Conservation (phyloP, 2,888 invertebrate genomes). For the Melitaea athalia region DNA sequence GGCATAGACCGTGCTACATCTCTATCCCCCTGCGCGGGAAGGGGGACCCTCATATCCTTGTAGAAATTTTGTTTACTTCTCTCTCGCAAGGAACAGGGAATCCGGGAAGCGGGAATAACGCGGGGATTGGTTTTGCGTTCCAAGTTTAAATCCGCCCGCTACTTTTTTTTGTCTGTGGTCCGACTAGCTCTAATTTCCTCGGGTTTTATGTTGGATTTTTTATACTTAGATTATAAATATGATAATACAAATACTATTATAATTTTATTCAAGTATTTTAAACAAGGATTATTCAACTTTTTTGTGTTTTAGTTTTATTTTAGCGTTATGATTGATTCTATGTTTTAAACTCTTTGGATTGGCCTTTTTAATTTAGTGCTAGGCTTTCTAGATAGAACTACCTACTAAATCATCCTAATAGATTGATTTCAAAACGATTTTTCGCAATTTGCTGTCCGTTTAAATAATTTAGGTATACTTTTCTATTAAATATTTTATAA, state of each 20-base stretch:
- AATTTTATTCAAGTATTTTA: too few relatives aligned
- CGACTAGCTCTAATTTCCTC: not conserved
- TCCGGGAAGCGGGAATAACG: constrained; percentile 61
- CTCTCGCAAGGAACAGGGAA: constrained; percentile 72
- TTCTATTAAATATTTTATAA: not conserved
- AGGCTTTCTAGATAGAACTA: too few relatives aligned
- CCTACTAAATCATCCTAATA: too few relatives aligned
- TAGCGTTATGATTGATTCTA: too few relatives aligned
- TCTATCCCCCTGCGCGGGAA: constrained; percentile 39
- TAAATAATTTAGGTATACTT: too few relatives aligned
- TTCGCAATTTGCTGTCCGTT: too few relatives aligned
- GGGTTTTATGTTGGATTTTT: not conserved
- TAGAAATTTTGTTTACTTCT: constrained; percentile 82
- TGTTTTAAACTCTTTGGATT: too few relatives aligned
- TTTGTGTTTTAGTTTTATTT: too few relatives aligned
- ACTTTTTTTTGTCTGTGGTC: constrained; percentile 40
- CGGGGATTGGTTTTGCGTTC: constrained; percentile 61
- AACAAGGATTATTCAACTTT: too few relatives aligned
- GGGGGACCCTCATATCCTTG: constrained; percentile 74
- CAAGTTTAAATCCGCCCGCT: constrained; percentile 48
- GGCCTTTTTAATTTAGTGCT: too few relatives aligned
- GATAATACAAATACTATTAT: not conserved
- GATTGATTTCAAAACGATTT: too few relatives aligned
- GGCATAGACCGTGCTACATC: constrained; percentile 11
- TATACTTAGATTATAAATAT: not conserved